Evolutionary conservation across 2,888 invertebrate species (phyloP).

Genomic region (Diploptera punctata): DNA sequence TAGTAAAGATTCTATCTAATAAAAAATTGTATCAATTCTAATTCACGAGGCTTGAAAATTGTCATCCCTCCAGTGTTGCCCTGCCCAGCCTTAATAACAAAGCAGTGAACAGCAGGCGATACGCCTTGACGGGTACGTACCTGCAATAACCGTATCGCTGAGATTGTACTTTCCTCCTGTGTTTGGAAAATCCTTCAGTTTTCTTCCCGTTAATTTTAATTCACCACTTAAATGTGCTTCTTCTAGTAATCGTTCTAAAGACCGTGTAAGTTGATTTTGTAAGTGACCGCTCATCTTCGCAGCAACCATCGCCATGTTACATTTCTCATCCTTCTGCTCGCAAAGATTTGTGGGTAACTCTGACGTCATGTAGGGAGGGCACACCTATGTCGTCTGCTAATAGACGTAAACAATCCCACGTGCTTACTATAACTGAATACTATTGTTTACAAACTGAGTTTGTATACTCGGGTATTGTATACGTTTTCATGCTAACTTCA

Average conservation of each 20-base stretch:
- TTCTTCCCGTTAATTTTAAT: slow-evolving; percentile 87
- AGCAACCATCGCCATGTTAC: slow-evolving; percentile 77
- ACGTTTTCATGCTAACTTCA: too few species aligned
- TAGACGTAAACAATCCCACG: slow-evolving; percentile 34
- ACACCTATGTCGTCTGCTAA: slow-evolving; percentile 31
- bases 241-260: slow-evolving; percentile 89
- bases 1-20: too few species aligned
- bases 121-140: slow-evolving; percentile 62
- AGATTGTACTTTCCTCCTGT: slow-evolving; percentile 76
- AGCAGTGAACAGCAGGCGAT: slow-evolving; percentile 21
- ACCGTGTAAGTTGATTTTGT: slow-evolving; percentile 86
- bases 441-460: background rate
- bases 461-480: too few species aligned
- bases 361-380: slow-evolving; percentile 26
- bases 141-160: slow-evolving; percentile 90
- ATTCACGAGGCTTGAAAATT: too few species aligned
- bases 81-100: slow-evolving; percentile 27
- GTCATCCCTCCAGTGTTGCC: slow-evolving; percentile 8
- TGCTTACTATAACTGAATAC: slow-evolving; percentile 14
- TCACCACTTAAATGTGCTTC: slow-evolving; percentile 94
- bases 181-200: slow-evolving; percentile 90
- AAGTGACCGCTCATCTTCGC: slow-evolving; percentile 79
- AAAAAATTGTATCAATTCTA: too few species aligned
- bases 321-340: slow-evolving; percentile 36
- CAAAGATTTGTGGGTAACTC: slow-evolving; percentile 22